Percentiles rank a stretch among this genome's conserved stretches.
Evolutionary conservation across 2,113 vertebrate genomes (phyloP).

Genomic region (Gobio gobio): DNA sequence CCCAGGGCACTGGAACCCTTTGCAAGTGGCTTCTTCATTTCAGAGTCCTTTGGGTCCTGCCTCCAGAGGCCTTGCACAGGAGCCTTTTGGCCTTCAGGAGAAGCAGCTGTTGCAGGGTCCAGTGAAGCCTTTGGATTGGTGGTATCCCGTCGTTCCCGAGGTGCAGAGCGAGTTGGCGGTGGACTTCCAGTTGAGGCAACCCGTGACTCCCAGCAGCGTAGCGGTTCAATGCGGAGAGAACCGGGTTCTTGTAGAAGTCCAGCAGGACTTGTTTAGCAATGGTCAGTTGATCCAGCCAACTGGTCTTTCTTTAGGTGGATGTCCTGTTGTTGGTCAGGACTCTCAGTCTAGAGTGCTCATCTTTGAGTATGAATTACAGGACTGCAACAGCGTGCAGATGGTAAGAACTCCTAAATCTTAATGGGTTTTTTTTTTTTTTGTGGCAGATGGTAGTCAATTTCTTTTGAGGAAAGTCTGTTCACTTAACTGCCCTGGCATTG

Average conservation of each 20-base stretch:
- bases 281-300: conserved; percentile 52
- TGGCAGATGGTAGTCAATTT: no score
- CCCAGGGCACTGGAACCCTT: background rate
- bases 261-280: conserved; percentile 65
- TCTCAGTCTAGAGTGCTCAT: conserved; percentile 48
- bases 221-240: conserved; percentile 54
- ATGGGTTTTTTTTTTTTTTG: no score
- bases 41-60: no score
- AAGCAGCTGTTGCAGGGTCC: conserved; percentile 38
- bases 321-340: conserved; percentile 54
- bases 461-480: no score
- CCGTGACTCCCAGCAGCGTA: conserved; percentile 29
- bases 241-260: conserved; percentile 60
- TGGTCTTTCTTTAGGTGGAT: conserved; percentile 65
- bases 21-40: background rate
- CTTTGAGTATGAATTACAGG: conserved; percentile 67
- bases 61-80: no score
- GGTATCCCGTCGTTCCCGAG: conserved; percentile 46
- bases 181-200: conserved; percentile 51
- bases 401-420: conserved; percentile 37
- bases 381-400: conserved; percentile 63
- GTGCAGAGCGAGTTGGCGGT: conserved; percentile 12
- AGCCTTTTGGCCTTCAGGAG: background rate
- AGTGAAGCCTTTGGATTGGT: conserved; percentile 54
- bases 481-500: no score